A percentile compares a stretch with the other conserved stretches of the same genome.
These are phyloP conservation scores for Dromococcyx pavoninus DNA, from an alignment of 2,797 vertebrate species.

Conservation along the genomic window DNA sequence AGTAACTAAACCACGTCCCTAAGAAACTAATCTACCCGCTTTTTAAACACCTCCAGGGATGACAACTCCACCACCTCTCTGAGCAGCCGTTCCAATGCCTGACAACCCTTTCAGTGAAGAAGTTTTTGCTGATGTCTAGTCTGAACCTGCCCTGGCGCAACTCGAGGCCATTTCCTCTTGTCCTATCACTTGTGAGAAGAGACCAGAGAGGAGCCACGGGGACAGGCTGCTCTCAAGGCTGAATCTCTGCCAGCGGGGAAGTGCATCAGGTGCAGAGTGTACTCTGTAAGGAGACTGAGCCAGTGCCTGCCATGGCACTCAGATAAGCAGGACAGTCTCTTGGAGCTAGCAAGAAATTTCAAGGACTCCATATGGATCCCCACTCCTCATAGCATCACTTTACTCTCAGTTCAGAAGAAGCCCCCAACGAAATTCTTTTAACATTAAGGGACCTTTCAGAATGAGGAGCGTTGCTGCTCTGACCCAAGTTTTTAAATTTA, in stretches of 20 bases:
- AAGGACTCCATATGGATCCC: background rate
- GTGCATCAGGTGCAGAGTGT: background rate
- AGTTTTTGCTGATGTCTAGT: too few relatives aligned
- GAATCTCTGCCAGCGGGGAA: background rate
- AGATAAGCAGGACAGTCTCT: background rate
- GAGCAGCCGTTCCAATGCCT: too few relatives aligned
- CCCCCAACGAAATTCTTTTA: background rate
- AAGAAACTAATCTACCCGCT: too few relatives aligned
- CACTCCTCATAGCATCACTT: background rate
- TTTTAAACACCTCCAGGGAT: too few relatives aligned
- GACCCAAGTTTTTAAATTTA: background rate
- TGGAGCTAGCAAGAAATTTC: background rate
- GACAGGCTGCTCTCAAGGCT: background rate
- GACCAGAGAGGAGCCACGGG: background rate
- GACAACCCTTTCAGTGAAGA: too few relatives aligned
- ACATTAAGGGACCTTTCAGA: background rate
- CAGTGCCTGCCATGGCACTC: background rate
- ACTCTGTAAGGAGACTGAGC: background rate
- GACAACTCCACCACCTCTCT: too few relatives aligned
- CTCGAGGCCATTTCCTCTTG: too few relatives aligned
- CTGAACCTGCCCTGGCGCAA: too few relatives aligned
- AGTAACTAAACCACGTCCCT: too few relatives aligned
- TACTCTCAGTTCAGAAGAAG: background rate
- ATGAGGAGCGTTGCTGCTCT: background rate
- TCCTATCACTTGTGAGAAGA: too few relatives aligned